Percentiles rank a stretch among this genome's conserved stretches.
Conservation (phyloP, 2,888 invertebrate species). For the Drosophila merina region DNA sequence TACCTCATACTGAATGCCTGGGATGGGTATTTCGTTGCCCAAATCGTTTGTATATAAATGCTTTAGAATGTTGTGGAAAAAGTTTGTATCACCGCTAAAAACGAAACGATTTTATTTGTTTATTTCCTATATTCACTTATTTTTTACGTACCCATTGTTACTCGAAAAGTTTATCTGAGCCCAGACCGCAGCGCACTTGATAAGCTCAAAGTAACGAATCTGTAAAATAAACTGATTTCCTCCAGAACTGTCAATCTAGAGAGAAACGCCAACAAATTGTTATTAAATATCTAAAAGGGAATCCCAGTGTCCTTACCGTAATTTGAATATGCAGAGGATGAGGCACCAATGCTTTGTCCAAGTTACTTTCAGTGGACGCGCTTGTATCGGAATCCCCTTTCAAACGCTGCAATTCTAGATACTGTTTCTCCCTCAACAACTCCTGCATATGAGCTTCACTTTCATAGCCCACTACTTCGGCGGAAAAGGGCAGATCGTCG, state of each 20-base stretch:
- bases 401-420: constrained; percentile 22
- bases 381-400: constrained; percentile 27
- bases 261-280: not conserved
- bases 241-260: constrained; percentile 46
- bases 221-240: constrained; percentile 43
- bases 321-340: constrained; percentile 61
- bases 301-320: constrained; percentile 41
- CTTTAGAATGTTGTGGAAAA: constrained; percentile 53
- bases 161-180: constrained; percentile 42
- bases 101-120: not conserved
- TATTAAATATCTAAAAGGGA: not conserved
- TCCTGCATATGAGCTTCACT: constrained; percentile 66
- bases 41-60: constrained; percentile 60
- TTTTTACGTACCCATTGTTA: constrained; percentile 41
- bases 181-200: constrained; percentile 60
- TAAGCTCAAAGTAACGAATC: constrained; percentile 55
- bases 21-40: constrained; percentile 59
- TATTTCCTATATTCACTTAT: not conserved
- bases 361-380: not conserved
- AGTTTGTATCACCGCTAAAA: constrained; percentile 49
- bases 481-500: constrained; percentile 31
- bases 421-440: constrained; percentile 37
- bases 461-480: constrained; percentile 61
- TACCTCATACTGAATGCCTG: constrained; percentile 65
- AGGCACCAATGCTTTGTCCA: constrained; percentile 33